These are phyloP conservation scores for Meloidogyne floridensis DNA, from an alignment of 1,140 invertebrate species.

Conservation along the genomic window DNA sequence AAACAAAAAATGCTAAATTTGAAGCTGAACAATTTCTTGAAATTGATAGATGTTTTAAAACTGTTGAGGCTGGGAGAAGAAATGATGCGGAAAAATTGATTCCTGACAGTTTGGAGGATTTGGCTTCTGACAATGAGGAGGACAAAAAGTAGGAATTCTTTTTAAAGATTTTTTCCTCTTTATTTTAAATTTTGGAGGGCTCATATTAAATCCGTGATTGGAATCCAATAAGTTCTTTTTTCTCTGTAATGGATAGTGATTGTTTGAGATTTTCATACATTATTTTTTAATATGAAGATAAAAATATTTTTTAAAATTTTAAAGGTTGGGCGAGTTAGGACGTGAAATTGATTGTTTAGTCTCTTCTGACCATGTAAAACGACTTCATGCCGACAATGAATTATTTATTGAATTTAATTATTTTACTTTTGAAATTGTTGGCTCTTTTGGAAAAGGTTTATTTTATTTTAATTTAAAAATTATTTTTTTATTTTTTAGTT, in stretches of 20 bases:
- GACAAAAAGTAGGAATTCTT: background rate
- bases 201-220: too few relatives aligned
- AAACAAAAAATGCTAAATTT: background rate
- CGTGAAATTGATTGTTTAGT: background rate
- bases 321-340: background rate
- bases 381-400: background rate
- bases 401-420: conserved; percentile 1
- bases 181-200: too few relatives aligned
- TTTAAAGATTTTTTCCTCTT: background rate
- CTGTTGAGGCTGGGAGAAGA: background rate
- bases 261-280: too few relatives aligned
- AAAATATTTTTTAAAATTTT: background rate
- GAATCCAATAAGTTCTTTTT: too few relatives aligned
- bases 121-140: background rate
- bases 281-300: too few relatives aligned
- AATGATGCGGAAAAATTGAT: background rate
- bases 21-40: background rate
- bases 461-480: background rate
- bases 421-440: background rate
- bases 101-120: background rate
- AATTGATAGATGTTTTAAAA: background rate
- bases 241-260: too few relatives aligned
- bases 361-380: background rate
- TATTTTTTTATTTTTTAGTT: background rate
- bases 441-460: background rate